phyloP scores from a whole-genome alignment of 2,888 invertebrate genomes.

The Phrixothrix hirtus region DNA sequence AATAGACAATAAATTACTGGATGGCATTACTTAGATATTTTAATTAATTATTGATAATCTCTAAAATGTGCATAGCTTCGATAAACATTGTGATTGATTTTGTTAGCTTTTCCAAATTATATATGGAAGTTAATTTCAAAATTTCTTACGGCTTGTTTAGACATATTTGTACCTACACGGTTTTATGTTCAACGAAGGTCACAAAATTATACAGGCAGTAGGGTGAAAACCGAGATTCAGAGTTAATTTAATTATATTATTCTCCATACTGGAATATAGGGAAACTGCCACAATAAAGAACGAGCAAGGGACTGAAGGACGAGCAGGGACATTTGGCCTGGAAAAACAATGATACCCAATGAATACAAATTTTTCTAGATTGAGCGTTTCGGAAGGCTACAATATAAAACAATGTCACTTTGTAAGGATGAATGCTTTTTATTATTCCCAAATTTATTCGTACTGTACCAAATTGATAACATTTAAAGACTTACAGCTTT shows the following conservation, averaged over 20 bases:
- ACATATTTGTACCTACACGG: constrained; percentile 3
- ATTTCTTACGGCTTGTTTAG: not conserved
- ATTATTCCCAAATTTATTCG: too few relatives aligned
- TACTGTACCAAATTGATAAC: too few relatives aligned
- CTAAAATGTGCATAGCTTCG: too few relatives aligned
- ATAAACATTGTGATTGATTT: too few relatives aligned
- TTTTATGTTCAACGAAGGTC: not conserved
- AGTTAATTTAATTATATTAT: constrained; percentile 20
- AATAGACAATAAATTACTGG: too few relatives aligned
- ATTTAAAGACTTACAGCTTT: too few relatives aligned
- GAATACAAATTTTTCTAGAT: constrained; percentile 13
- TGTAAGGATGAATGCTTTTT: too few relatives aligned
- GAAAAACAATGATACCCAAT: constrained; percentile 13
- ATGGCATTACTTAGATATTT: too few relatives aligned
- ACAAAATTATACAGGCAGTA: constrained; percentile 12
- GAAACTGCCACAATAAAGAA: constrained; percentile 16
- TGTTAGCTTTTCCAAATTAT: too few relatives aligned
- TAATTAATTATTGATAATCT: too few relatives aligned
- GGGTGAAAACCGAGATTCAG: constrained; percentile 4
- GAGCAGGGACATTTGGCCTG: constrained; percentile 8
- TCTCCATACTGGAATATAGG: constrained; percentile 7
- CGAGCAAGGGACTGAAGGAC: constrained; percentile 9
- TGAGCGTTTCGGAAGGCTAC: not conserved
- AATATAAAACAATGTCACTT: not conserved
- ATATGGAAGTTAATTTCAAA: too few relatives aligned